phyloP scores from a whole-genome alignment of 2,888 invertebrate species.

The Willowsia nigromaculata region DNA sequence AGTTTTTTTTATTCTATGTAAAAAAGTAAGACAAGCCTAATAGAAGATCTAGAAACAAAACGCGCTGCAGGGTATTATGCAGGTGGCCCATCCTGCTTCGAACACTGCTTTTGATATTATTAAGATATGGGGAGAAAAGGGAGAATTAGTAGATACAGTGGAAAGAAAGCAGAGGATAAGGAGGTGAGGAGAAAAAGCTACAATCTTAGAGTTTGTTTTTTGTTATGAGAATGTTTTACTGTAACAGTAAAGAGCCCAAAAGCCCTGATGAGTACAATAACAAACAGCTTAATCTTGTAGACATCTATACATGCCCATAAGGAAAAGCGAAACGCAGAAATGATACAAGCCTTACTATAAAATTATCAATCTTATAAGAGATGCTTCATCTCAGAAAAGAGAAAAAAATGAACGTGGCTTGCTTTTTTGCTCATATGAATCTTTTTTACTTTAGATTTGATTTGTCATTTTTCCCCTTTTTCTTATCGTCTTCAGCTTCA shows the following conservation, averaged over 20 bases:
- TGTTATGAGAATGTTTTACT: background rate
- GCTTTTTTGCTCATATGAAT: background rate
- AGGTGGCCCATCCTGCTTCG: slow-evolving; percentile 51
- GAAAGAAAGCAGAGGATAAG: slow-evolving; percentile 3
- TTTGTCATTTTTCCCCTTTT: background rate
- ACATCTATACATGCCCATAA: too few species aligned
- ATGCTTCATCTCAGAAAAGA: too few species aligned
- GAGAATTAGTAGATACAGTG: background rate
- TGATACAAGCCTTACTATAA: background rate
- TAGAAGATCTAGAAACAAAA: slow-evolving; percentile 16
- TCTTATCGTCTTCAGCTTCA: background rate
- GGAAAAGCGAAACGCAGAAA: background rate
- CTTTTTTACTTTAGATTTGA: background rate
- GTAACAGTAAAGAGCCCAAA: background rate
- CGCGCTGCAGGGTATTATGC: slow-evolving; percentile 56
- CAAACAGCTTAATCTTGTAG: background rate
- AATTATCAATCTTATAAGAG: too few species aligned
- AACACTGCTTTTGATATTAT: background rate
- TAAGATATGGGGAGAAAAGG: background rate
- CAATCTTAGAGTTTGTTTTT: background rate
- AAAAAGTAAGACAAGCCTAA: background rate
- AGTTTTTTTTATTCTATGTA: background rate
- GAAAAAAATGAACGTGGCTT: background rate
- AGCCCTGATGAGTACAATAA: background rate
- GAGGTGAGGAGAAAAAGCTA: background rate